Conservation (phyloP, 2,888 invertebrate species). For the Meteorus cinctellus region DNA sequence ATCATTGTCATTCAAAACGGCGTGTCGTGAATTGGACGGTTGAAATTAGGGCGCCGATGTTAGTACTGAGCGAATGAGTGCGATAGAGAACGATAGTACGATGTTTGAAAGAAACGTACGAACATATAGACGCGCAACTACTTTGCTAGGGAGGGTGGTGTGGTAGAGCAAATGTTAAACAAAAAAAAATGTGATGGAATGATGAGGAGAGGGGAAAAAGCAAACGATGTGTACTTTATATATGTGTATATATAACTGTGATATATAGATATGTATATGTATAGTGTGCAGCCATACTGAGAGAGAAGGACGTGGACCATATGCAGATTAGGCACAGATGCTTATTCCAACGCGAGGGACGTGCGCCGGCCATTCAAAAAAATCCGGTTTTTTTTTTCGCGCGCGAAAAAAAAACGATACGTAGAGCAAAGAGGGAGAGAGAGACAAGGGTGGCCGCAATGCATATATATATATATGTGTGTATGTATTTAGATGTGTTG, state of each 20-base stretch:
- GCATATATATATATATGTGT: constrained; percentile 1
- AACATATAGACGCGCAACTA: constrained; percentile 15
- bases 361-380: constrained; percentile 60
- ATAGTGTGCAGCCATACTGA: background rate
- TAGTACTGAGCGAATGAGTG: background rate
- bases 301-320: constrained; percentile 60
- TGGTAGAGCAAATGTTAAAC: constrained; percentile 51
- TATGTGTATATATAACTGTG: background rate
- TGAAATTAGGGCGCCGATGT: constrained; percentile 64
- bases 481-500: too few relatives aligned
- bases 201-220: constrained; percentile 23
- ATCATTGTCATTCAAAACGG: constrained; percentile 70
- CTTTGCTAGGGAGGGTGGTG: background rate
- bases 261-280: background rate
- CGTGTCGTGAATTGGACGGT: constrained; percentile 61
- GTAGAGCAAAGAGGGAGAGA: constrained; percentile 46
- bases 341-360: constrained; percentile 55
- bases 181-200: constrained; percentile 52
- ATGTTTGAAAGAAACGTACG: constrained; percentile 1
- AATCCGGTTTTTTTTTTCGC: constrained; percentile 62
- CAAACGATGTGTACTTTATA: constrained; percentile 9
- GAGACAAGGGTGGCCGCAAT: constrained; percentile 25
- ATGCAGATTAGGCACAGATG: constrained; percentile 72
- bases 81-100: constrained; percentile 29
- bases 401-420: constrained; percentile 45